Base-by-base conservation (phyloP, 2,888 invertebrate genomes). In the Neoascia interrupta region DNA sequence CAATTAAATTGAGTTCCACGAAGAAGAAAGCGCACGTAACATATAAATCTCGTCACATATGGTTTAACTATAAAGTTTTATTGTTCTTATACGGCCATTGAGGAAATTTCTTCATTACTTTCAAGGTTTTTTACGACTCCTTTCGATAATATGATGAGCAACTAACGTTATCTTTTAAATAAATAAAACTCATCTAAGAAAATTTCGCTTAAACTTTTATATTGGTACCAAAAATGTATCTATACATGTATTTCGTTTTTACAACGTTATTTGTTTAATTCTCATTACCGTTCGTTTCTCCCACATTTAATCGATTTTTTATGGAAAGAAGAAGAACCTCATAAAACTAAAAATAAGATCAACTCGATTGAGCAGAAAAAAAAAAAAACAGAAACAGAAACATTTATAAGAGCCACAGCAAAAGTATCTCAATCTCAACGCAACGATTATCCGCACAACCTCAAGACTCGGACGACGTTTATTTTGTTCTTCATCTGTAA, bases 281-380 rank as follows among this genome's bases (percentile, higher is more conserved):
- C 70, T 37, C 63, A 70, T 75, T 63, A 64, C 63, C 63, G 70
- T 70, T 75, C 63, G 37, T 51, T 70, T 70, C 58, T 70, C 63
- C 64, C 63, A 64, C 70, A 66, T 72, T 76, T 54, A 64, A 64
- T 76, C 26, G 64, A 47, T 39, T 76, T 76, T 70, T 73, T 73
- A 66, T 68, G 73, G 56, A 73, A 79, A 66, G 54, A 66, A 66
- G 47, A 73, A 79, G 66, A 68, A 79, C 61, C 73, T 61, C 79
- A 73, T 79, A 66, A 79, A 73, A 54, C 66, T 72, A 72, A 79
- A 79, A 79, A 72, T 72, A 79, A n/a, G n/a, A n/a, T n/a, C n/a
- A n/a, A n/a, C n/a, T n/a, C n/a, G 34, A 58, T 60, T 70, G 34
- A 19, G 58, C 58, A 61, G 26, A 37, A 10, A 15, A 31, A 11